Conservation (phyloP, 2,797 vertebrate species). For the Cyclura pinguis region DNA sequence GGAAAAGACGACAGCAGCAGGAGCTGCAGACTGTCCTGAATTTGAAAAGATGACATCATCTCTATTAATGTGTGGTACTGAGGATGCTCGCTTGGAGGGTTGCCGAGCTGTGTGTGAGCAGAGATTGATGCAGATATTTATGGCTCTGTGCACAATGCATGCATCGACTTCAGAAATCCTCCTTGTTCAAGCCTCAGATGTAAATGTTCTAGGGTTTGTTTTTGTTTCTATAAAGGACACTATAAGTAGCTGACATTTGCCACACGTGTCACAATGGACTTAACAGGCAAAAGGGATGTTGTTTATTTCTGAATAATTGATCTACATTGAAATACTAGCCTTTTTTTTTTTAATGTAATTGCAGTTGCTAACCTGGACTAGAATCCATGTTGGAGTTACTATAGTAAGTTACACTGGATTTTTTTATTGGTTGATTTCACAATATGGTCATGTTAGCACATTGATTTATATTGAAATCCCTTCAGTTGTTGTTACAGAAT, state of each 20-base stretch:
- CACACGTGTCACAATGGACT: not conserved
- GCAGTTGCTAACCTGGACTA: not conserved
- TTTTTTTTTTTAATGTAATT: not conserved
- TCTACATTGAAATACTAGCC: not conserved
- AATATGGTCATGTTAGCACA: not conserved
- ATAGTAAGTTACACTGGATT: not conserved
- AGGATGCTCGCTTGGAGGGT: constrained; percentile 56
- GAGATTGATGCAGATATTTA: constrained; percentile 56
- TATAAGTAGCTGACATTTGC: constrained; percentile 1
- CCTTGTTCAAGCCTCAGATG: constrained; percentile 52
- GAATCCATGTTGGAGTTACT: not conserved
- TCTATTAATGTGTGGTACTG: constrained; percentile 49
- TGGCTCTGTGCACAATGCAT: constrained; percentile 49
- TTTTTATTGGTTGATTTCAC: not conserved
- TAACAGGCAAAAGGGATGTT: not conserved
- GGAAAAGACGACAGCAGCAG: constrained; percentile 32
- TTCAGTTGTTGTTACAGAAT: not conserved
- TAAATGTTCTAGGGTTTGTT: not conserved
- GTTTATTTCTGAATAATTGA: constrained; percentile 18
- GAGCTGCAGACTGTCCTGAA: constrained; percentile 56
- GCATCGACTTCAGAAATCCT: constrained; percentile 30
- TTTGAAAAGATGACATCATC: constrained; percentile 79
- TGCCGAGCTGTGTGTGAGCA: constrained; percentile 38
- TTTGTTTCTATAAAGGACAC: not conserved
- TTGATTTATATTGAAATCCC: not conserved